Percentiles rank a stretch among this genome's conserved stretches.
These are phyloP conservation scores for Taurulus bubalis DNA, from an alignment of 2,113 vertebrate species.

Conservation along the genomic window DNA sequence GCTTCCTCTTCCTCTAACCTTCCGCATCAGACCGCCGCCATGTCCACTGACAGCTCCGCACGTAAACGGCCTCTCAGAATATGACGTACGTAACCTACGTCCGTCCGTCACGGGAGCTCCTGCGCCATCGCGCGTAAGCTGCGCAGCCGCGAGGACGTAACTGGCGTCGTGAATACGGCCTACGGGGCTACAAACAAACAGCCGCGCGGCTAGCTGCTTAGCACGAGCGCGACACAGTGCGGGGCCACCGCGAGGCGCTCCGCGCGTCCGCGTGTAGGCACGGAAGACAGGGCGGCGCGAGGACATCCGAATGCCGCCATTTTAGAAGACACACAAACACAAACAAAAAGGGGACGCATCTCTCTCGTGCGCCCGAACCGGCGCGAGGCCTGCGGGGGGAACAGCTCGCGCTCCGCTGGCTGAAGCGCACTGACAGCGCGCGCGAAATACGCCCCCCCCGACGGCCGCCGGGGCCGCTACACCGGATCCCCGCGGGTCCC, in stretches of 20 bases:
- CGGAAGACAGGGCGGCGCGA: neutral
- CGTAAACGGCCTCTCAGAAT: slow-evolving; percentile 49
- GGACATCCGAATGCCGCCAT: neutral
- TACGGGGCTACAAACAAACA: slow-evolving; percentile 84
- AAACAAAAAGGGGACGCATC: no score
- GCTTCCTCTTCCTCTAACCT: slow-evolving; percentile 40
- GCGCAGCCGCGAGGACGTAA: slow-evolving; percentile 72
- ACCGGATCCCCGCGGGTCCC: no score
- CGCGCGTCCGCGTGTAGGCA: no score
- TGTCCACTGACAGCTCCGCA: slow-evolving; percentile 73
- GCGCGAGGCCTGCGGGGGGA: slow-evolving; percentile 72
- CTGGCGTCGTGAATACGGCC: slow-evolving; percentile 80
- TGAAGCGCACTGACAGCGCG: slow-evolving; percentile 66
- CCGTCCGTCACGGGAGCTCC: slow-evolving; percentile 39
- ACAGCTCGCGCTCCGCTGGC: no score
- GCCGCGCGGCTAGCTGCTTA: slow-evolving; percentile 18
- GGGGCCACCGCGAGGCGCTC: no score
- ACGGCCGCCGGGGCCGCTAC: no score
- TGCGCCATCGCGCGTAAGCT: slow-evolving; percentile 64
- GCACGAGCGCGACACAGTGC: no score
- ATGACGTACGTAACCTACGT: slow-evolving; percentile 18
- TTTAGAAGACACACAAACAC: neutral
- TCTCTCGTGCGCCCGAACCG: slow-evolving; percentile 40
- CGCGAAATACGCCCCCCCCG: slow-evolving; percentile 42
- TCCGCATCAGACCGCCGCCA: slow-evolving; percentile 49